Evolutionary conservation across 1,140 invertebrate species (phyloP), one percentile per base, ranked within the genome.

Genomic region (Tetraneura akinire): DNA sequence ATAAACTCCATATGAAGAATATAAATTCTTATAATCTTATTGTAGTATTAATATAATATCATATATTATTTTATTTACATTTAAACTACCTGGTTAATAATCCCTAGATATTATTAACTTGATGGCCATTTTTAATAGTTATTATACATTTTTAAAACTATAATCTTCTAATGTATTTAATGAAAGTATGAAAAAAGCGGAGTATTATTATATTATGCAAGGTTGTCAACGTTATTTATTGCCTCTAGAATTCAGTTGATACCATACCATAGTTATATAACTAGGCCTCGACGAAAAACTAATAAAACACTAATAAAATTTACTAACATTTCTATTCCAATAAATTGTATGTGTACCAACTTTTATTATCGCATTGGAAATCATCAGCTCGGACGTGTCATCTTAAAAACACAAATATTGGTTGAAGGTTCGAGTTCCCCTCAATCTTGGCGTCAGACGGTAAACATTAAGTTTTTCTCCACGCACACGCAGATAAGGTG

Each of bases 241-340:
- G 68, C 23, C 0, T 26, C 26, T 18, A 16, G 16, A 29, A 32
- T 71, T 51, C 18, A 49, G 45, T 51, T 29, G 47, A 71, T 70
- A 49, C 47, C 3, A 18, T 49, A 71, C 23, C 5, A 42, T 21
- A 76, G 51, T 76, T 76, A n/a, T 53, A 76, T 57, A 76, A 53
- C n/a, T 49, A 23, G 23, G 51, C 10, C 26, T 53, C 26, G 26
- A 4, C 26, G 26, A 53, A 29, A 37, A 47, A 62, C 74, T 26
- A 78, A 62, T 78, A 78, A 78, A 49, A 71, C 26, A 71, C 45
- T 51, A 71, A 71, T 71, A 71, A 78, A 78, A 60, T 62, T 55
- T 47, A 18, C 37, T 29, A 26, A 16, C n/a, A 29, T 45, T 53
- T 78, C 53, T 78, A 78, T 78, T 78, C 16, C 42, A 60, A 78